Base-by-base conservation (phyloP, 2,888 invertebrate species). In the Thecocarcelia acutangulata region DNA sequence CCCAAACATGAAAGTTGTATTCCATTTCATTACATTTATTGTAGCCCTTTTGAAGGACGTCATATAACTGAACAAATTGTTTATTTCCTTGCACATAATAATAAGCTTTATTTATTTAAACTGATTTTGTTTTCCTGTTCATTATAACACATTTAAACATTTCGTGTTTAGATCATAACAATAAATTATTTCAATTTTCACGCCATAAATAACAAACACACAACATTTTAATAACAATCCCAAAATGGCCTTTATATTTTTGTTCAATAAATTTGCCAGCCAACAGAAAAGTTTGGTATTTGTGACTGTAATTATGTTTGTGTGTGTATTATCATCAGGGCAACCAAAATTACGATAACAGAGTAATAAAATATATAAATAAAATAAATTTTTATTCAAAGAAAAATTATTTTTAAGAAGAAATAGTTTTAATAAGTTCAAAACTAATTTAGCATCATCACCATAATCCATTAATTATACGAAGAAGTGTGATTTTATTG, bases 171-270 rank as follows among this genome's bases (percentile, higher is more conserved):
- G 15, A 44, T 33, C 21, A 37, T 58, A 21, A 37, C 48, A 21
- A 40, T 28, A 42, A 61, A 59, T 61, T 15, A 28, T 52, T 59
- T 24, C 21, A 1, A 46, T 28, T 52, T 72, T 42, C 50, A 42
- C 42, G 42, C 42, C 17, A 3, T 42, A 24, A 59, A 50, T 48
- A 63, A 9, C 4, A 13, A 13, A 72, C 59, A 61, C 13, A 50
- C 24, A 59, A 40, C 37, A 50, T 50, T 59, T 58, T 50, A 50
- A 24, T 58, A 48, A 37, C 48, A 2, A 13, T 2, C 42, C 37
- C 11, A 28, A 46, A 52, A 48, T 72, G 5, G 42, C 46, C 40
- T 72, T 52, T 52, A 50, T 42, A 24, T 61, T 50, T 50, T 24
- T 9, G 15, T 48, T 4, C 13, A 48, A 13, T 21, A 70, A 70